Evolutionary conservation across 2,888 invertebrate genomes (phyloP), one percentile per base, ranked within the genome.

Genomic region (Xestia ashworthii): DNA sequence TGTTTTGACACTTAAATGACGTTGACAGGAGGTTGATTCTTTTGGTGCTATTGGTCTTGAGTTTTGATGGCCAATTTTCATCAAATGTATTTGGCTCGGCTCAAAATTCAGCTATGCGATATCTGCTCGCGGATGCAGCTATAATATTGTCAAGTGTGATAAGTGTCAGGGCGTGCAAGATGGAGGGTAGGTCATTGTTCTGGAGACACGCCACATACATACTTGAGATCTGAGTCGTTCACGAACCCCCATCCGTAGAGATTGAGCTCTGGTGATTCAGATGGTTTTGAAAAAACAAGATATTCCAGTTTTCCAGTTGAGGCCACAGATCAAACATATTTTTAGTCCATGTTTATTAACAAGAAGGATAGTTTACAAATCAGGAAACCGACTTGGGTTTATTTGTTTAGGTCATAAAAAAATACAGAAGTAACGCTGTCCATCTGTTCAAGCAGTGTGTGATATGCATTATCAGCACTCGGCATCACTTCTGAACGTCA

Each of bases 401-500:
- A 53, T 11, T 53, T 53, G 9, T 11, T 4, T 32, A 32, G 32
- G 32, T 32, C 32, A 32, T 32, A 32, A 32, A 32, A 32, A 32
- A 32, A 32, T 32, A 32, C 32, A 32, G 32, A 32, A 2, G 32
- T 32, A 32, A 32, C 32, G 71, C 74, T 79, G 22, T 9, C 11
- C 48, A 78, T 77, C 46, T 53, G 48, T 6, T 0, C 0, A 0
- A 50, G 0, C 93, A 32, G 91, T 94, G 85, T 92, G 93, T 92
- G 83, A 46, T 84, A 38, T 87, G 90, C 87, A 95, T 94, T 95
- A 95, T 94, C 94, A 88, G 87, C 69, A 85, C 89, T 76, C 73
- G 89, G 95, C 95, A 95, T 96, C 93, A 96, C 95, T 96, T 95
- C 95, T 95, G 95, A 93, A 95, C 94, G 94, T 92, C 93, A 90